Conservation (phyloP, 2,888 invertebrate genomes). For the Mythimna impura region DNA sequence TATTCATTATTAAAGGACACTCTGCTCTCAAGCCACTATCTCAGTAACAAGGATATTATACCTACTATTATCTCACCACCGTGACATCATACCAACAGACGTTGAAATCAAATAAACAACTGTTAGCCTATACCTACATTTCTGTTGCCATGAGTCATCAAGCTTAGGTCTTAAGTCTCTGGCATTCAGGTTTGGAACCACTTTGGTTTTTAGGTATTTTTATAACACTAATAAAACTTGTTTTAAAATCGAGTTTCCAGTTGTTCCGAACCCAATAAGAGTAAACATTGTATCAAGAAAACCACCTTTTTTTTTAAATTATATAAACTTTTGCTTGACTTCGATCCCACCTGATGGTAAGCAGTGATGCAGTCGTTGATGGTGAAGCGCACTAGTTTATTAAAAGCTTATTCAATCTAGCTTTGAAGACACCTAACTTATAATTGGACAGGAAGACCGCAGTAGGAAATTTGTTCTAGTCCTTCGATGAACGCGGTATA, state of each 20-base stretch:
- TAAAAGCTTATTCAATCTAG: no score
- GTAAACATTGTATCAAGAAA: slow-evolving; percentile 4
- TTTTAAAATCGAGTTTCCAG: not conserved
- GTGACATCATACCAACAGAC: slow-evolving; percentile 43
- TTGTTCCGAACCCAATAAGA: slow-evolving; percentile 9
- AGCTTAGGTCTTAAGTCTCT: slow-evolving; percentile 19
- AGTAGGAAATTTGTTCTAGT: no score
- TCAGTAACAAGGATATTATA: slow-evolving; percentile 1
- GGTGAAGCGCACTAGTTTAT: no score
- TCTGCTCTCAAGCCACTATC: not conserved
- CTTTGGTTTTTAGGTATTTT: slow-evolving; percentile 37
- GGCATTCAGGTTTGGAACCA: slow-evolving; percentile 29
- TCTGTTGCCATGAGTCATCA: slow-evolving; percentile 21
- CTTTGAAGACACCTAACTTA: no score
- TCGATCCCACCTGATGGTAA: no score
- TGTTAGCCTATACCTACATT: slow-evolving; percentile 32
- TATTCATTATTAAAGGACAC: not conserved
- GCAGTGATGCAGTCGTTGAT: no score
- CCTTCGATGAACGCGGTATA: no score
- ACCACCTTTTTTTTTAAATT: no score
- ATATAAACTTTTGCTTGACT: no score
- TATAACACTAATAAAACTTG: slow-evolving; percentile 20
- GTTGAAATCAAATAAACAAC: slow-evolving; percentile 41
- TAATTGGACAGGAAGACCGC: no score
- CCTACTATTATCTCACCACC: slow-evolving; percentile 8